A percentile compares a stretch with the other conserved stretches of the same genome.
Conservation (phyloP, 2,888 invertebrate species). For the Tiphia femorata region DNA sequence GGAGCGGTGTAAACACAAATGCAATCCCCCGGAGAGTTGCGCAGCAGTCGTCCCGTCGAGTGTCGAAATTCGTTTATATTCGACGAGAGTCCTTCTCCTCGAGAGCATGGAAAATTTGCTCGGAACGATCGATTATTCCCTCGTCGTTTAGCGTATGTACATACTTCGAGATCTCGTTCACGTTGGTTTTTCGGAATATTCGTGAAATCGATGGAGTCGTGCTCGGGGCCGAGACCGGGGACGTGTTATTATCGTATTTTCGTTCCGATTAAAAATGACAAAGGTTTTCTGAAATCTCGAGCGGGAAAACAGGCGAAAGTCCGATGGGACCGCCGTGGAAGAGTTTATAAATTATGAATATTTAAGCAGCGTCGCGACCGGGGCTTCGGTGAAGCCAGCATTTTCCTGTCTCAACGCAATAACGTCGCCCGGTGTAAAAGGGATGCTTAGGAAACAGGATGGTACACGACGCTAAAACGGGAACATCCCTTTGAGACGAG, state of each 20-base stretch:
- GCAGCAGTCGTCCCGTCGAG: too few relatives aligned
- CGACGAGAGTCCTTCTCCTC: constrained; percentile 21
- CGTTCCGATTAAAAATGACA: background rate
- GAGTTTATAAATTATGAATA: constrained; percentile 62
- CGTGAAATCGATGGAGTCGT: too few relatives aligned
- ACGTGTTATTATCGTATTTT: background rate
- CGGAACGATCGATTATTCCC: too few relatives aligned
- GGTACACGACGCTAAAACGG: constrained; percentile 62
- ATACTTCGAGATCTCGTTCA: too few relatives aligned
- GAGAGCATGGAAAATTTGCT: too few relatives aligned
- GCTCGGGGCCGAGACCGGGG: background rate
- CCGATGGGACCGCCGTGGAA: constrained; percentile 18
- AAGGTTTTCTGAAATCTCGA: constrained; percentile 32
- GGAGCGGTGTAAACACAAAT: constrained; percentile 55
- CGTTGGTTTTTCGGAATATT: too few relatives aligned
- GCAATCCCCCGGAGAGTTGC: too few relatives aligned
- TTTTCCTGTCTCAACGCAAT: constrained; percentile 48
- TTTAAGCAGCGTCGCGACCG: constrained; percentile 42
- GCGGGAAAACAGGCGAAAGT: constrained; percentile 28
- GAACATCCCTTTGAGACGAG: constrained; percentile 63
- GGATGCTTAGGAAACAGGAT: constrained; percentile 63
- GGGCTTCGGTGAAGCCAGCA: constrained; percentile 23
- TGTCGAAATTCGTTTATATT: constrained; percentile 35
- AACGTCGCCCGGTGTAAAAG: constrained; percentile 49
- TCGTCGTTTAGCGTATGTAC: too few relatives aligned